phyloP scores from a whole-genome alignment of 1,140 invertebrate species.

The Acarapis woodi region DNA sequence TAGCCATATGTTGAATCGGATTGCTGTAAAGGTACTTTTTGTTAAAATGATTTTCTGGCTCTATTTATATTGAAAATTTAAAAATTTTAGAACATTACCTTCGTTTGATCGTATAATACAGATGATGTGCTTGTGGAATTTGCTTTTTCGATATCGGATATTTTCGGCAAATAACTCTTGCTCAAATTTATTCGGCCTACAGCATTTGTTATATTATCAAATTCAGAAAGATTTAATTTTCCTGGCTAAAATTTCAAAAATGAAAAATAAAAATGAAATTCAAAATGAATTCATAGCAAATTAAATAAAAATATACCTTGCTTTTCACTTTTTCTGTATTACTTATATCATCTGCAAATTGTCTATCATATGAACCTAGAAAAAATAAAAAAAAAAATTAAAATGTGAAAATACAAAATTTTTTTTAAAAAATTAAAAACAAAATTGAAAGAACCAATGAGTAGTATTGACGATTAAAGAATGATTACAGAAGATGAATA shows the following conservation, averaged over 20 bases:
- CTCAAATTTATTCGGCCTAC: slow-evolving; percentile 37
- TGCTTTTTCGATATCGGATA: background rate
- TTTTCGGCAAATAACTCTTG: slow-evolving; percentile 1
- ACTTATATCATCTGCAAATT: background rate
- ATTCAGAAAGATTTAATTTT: slow-evolving; percentile 64
- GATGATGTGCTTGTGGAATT: slow-evolving; percentile 22
- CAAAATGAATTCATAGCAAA: background rate
- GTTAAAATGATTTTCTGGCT: too few relatives aligned
- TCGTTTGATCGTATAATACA: too few relatives aligned
- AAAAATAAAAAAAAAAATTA: too few relatives aligned
- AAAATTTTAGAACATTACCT: too few relatives aligned
- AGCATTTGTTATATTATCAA: slow-evolving; percentile 56
- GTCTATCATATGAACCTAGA: too few relatives aligned
- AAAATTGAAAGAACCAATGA: too few relatives aligned
- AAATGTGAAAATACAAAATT: too few relatives aligned
- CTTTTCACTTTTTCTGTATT: background rate
- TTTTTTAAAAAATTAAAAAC: too few relatives aligned
- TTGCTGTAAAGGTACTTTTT: too few relatives aligned
- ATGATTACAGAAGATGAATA: background rate
- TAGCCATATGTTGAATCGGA: too few relatives aligned
- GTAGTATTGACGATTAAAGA: too few relatives aligned
- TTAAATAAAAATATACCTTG: background rate
- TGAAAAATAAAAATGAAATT: slow-evolving; percentile 4
- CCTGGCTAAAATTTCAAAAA: slow-evolving; percentile 20
- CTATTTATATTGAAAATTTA: too few relatives aligned